phyloP scores from a whole-genome alignment of 1,140 invertebrate genomes.

The Nylanderia fulva region DNA sequence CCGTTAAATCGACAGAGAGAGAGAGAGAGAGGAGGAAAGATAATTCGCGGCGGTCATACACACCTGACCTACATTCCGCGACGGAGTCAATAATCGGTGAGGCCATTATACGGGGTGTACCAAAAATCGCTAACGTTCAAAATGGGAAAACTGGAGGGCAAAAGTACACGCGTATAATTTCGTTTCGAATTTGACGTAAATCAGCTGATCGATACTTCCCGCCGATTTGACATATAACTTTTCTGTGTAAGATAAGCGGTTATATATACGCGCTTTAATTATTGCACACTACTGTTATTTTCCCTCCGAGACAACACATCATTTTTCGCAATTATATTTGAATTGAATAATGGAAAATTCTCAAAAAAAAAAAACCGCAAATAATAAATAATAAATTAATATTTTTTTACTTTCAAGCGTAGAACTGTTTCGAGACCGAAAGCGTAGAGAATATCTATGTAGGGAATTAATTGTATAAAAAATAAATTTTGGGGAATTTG shows the following conservation, averaged over 20 bases:
- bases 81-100: slow-evolving; percentile 50
- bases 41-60: slow-evolving; percentile 54
- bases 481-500: not conserved
- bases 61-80: slow-evolving; percentile 57
- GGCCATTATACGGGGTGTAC: slow-evolving; percentile 52
- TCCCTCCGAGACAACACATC: not conserved
- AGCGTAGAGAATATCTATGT: not conserved
- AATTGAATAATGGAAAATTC: not conserved
- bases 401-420: not conserved
- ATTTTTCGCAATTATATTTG: not conserved
- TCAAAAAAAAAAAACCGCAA: not conserved
- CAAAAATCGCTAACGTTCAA: slow-evolving; percentile 1
- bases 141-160: not conserved
- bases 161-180: no score
- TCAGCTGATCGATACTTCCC: not conserved
- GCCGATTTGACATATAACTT: not conserved
- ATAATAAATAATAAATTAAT: slow-evolving; percentile 25
- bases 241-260: not conserved
- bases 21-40: slow-evolving; percentile 27
- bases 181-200: not conserved
- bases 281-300: not conserved
- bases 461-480: not conserved
- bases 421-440: not conserved
- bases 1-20: slow-evolving; percentile 31
- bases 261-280: not conserved